phyloP scores from a whole-genome alignment of 1,140 invertebrate genomes.

The Oryzaephilus surinamensis region DNA sequence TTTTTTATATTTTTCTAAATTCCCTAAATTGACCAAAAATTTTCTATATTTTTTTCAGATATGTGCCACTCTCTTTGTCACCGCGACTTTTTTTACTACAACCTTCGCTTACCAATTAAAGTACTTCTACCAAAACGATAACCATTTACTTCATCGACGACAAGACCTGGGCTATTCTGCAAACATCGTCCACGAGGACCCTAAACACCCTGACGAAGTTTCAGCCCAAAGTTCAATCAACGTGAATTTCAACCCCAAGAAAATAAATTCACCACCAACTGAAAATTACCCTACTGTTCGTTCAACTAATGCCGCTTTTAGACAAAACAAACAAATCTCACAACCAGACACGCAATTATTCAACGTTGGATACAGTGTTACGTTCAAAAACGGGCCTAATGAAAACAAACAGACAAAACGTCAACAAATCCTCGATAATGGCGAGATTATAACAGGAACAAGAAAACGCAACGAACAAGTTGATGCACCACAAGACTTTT shows the following conservation, averaged over 20 bases:
- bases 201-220: conserved; percentile 16
- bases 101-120: too few relatives aligned
- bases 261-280: neutral
- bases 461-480: conserved; percentile 9
- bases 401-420: neutral
- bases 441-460: conserved; percentile 15
- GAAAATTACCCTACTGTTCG: neutral
- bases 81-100: too few relatives aligned
- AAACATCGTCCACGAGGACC: conserved; percentile 16
- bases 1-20: too few relatives aligned
- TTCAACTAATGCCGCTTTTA: neutral
- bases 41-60: too few relatives aligned
- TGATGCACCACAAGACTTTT: neutral
- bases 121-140: too few relatives aligned
- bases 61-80: too few relatives aligned
- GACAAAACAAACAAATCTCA: neutral
- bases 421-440: conserved; percentile 6
- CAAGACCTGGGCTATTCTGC: conserved; percentile 15
- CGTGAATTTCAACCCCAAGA: conserved; percentile 8
- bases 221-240: conserved; percentile 16
- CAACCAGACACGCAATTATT: conserved; percentile 18
- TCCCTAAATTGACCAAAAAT: too few relatives aligned
- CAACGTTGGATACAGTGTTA: conserved; percentile 26
- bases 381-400: conserved; percentile 9
- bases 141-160: conserved; percentile 10